Percentiles rank a stretch among this genome's conserved stretches.
These are phyloP conservation scores for Uromys caudimaculatus DNA, from an alignment of 2,797 vertebrate species.

Conservation along the genomic window DNA sequence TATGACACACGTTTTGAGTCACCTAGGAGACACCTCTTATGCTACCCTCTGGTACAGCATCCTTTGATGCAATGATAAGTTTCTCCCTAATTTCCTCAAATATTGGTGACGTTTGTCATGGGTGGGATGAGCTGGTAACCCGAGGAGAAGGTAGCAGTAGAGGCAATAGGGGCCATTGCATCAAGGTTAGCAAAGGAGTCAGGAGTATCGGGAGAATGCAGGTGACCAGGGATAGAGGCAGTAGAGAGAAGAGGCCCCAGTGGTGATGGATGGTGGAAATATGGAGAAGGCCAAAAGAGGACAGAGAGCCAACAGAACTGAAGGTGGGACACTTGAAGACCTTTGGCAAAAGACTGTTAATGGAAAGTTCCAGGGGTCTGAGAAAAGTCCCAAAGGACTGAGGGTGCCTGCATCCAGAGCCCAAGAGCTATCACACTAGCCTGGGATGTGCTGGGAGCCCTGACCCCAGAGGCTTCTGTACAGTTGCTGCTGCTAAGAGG, in stretches of 20 bases:
- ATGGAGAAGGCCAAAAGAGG: neutral
- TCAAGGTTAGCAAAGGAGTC: neutral
- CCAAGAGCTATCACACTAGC: neutral
- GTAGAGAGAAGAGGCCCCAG: neutral
- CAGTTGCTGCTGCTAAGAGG: neutral
- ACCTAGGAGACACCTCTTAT: neutral
- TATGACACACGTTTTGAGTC: neutral
- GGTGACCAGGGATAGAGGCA: neutral
- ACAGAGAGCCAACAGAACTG: neutral
- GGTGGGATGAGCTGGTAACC: neutral
- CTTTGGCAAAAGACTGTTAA: too few relatives aligned
- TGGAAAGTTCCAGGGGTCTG: neutral
- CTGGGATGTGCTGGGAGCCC: neutral
- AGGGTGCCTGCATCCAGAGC: neutral
- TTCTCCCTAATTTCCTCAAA: neutral
- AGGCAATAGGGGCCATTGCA: neutral
- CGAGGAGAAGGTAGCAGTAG: neutral
- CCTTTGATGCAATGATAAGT: too few relatives aligned
- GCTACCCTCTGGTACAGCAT: neutral
- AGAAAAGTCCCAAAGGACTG: neutral
- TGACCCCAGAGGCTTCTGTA: neutral
- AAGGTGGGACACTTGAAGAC: neutral
- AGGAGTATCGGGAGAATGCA: neutral
- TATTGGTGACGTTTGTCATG: neutral
- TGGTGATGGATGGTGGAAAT: neutral